Conservation (phyloP, 1,140 invertebrate genomes). For the Ladona fulva region DNA sequence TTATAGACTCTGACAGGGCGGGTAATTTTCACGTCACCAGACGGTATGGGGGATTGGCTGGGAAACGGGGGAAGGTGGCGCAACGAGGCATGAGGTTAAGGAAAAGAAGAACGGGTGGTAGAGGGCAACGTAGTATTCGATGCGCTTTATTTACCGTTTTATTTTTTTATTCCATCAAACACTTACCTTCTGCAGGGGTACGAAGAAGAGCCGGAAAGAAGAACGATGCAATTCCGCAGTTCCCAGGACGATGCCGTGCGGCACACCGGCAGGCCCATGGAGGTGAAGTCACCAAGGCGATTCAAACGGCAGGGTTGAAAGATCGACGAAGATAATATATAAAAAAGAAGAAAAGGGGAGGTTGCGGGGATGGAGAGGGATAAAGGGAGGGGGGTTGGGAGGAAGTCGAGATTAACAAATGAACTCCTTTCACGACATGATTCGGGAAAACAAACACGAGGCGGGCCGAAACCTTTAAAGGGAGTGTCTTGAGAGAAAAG, state of each 20-base stretch:
- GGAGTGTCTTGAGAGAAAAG: neutral
- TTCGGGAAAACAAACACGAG: constrained; percentile 4
- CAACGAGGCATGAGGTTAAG: neutral
- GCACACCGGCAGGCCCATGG: neutral
- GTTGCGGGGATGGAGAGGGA: neutral
- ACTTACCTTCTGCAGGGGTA: neutral
- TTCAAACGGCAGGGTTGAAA: neutral
- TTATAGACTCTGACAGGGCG: constrained; percentile 7
- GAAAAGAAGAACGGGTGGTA: neutral
- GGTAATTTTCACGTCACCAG: neutral
- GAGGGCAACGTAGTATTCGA: neutral
- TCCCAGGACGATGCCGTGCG: neutral
- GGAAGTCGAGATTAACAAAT: constrained; percentile 1
- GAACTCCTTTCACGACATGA: constrained; percentile 8
- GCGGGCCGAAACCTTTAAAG: neutral
- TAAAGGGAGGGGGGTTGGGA: neutral
- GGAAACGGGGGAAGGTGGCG: neutral
- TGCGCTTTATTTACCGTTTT: neutral
- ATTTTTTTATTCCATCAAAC: neutral
- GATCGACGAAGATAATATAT: neutral
- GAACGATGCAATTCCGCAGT: neutral
- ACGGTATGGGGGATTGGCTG: neutral
- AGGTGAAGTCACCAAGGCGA: neutral
- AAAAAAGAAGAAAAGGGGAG: neutral
- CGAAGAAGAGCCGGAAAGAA: neutral